phyloP scores from a whole-genome alignment of 2,797 vertebrate genomes.

The Gobionotothen gibberifrons region DNA sequence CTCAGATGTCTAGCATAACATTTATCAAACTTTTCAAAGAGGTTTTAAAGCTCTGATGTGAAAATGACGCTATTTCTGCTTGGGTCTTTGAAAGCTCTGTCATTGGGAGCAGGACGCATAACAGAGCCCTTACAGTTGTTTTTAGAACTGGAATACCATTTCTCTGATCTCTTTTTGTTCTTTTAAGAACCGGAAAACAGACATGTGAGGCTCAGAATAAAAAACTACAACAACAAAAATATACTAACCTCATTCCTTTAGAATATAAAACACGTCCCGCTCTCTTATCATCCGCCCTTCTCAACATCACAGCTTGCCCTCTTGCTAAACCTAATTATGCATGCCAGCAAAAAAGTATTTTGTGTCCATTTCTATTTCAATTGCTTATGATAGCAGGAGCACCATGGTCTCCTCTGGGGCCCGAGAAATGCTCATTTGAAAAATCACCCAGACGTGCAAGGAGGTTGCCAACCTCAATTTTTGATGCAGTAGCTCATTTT shows the following conservation, averaged over 20 bases:
- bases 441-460: constrained; percentile 77
- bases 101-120: constrained; percentile 38
- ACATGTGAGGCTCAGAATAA: constrained; percentile 30
- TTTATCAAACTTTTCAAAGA: constrained; percentile 59
- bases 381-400: constrained; percentile 77
- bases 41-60: constrained; percentile 47
- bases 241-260: constrained; percentile 60
- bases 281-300: constrained; percentile 55
- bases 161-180: constrained; percentile 62
- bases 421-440: constrained; percentile 79
- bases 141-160: constrained; percentile 56
- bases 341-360: constrained; percentile 62
- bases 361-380: constrained; percentile 76
- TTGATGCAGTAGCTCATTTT: constrained; percentile 82
- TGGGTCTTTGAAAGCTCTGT: constrained; percentile 57
- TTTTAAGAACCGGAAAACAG: constrained; percentile 40
- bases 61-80: constrained; percentile 62
- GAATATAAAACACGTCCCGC: constrained; percentile 53
- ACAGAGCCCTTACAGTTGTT: constrained; percentile 32
- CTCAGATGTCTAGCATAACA: constrained; percentile 32
- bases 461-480: constrained; percentile 85
- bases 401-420: constrained; percentile 70
- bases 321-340: constrained; percentile 71
- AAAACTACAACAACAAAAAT: constrained; percentile 47
- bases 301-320: constrained; percentile 77